Conservation (phyloP, 2,888 invertebrate species). For the Scaptomyza cyrtandrae region DNA sequence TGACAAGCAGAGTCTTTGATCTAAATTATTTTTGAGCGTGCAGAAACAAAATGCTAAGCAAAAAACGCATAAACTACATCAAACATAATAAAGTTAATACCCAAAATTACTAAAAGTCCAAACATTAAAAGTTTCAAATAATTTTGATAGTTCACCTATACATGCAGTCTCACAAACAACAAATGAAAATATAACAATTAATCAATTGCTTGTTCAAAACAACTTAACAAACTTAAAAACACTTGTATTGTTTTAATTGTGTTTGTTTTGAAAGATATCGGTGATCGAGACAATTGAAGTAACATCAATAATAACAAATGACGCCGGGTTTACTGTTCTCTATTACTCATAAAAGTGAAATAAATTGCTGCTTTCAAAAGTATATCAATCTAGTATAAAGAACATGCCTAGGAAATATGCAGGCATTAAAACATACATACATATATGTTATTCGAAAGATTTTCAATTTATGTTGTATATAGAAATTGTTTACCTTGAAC, state of each 20-base stretch:
- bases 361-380: conserved; percentile 3
- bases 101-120: not conserved
- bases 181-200: conserved; percentile 4
- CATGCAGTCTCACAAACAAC: conserved; percentile 25
- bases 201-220: conserved; percentile 3
- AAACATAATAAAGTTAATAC: not conserved
- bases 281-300: conserved; percentile 12
- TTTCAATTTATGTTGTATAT: conserved; percentile 1
- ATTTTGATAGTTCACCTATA: not conserved
- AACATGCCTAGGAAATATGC: conserved; percentile 30
- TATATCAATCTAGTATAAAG: not conserved
- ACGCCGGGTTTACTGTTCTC: not conserved
- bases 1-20: conserved; percentile 35
- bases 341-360: not conserved
- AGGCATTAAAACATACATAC: not conserved
- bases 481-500: conserved; percentile 71
- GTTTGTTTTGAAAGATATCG: conserved; percentile 1
- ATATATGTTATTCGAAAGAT: not conserved
- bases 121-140: not conserved
- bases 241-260: conserved; percentile 1
- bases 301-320: conserved; percentile 15
- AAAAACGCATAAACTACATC: not conserved
- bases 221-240: conserved; percentile 5
- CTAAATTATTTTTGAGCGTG: conserved; percentile 28
- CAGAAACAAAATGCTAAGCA: conserved; percentile 6